Conservation (phyloP, 2,113 vertebrate genomes). For the Apteryx owenii region DNA sequence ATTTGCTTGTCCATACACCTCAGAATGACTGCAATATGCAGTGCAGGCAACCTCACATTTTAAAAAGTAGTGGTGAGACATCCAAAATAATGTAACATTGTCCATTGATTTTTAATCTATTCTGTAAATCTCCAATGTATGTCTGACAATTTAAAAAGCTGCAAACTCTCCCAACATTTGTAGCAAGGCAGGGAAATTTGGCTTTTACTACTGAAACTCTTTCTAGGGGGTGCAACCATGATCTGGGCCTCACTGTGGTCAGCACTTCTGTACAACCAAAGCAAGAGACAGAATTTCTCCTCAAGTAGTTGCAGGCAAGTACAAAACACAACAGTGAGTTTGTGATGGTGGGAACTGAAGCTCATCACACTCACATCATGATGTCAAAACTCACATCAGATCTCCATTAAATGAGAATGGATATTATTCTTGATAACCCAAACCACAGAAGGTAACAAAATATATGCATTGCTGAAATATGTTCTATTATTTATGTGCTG, state of each 20-base stretch:
- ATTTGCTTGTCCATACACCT: background rate
- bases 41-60: background rate
- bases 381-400: background rate
- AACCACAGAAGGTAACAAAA: background rate
- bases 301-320: background rate
- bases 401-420: background rate
- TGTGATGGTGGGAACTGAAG: background rate
- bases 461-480: background rate
- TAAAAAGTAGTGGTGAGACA: background rate
- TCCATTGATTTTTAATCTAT: background rate
- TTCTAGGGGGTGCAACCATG: background rate
- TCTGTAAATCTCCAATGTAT: background rate
- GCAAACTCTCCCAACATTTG: background rate
- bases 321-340: background rate
- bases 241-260: background rate
- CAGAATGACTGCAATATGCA: background rate
- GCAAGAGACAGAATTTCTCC: background rate
- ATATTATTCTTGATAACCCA: background rate
- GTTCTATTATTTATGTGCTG: background rate
- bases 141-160: background rate
- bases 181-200: background rate
- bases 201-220: background rate
- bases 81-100: background rate
- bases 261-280: background rate
- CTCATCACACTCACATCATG: fast-evolving